Evolutionary conservation across 2,797 vertebrate genomes (phyloP), one percentile per base, ranked within the genome.

Genomic region (Gobio occitaniae): DNA sequence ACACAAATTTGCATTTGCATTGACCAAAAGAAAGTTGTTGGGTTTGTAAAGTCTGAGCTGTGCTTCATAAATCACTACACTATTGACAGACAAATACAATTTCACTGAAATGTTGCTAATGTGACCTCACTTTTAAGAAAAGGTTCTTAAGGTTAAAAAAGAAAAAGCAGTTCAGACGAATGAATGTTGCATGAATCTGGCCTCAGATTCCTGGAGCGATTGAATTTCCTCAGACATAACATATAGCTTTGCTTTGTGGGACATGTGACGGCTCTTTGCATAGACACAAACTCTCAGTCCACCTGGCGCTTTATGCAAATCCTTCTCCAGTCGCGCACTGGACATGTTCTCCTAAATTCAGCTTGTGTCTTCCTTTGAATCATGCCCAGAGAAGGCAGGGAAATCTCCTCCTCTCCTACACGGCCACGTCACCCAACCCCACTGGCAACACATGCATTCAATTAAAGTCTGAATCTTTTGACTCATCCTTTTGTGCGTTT

Each of bases 381-480:
- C 48, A 3, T 17, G 19, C 1, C 52, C 6, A 44, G 61, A 54
- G 74, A 48, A 84, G 10, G 12, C 21, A 25, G 21, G 15, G 59
- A 56, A 36, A 21, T 54, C 82, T 80, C 29, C n/a, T 78, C 47
- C 41, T 44, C 41, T 44, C 41, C 41, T 10, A 44, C 41, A 44
- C 56, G 29, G 85, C 85, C 85, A 87, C 82, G 65, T 87, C 87
- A 87, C 13, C 81, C 13, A 52, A 11, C 29, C 72, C 32, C 48
- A 47, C 6, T 63, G 78, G 76, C 84, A 83, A 83, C 85, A 80
- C 76, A 82, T 77, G 82, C 66, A 29, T 83, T 83, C 66, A 86
- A 76, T 83, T 84, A 85, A 79, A 36, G 70, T 61, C 70, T 32
- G 48, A 54, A 29, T 44, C 25, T 15, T 15, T 54, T 79, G 36